Evolutionary conservation across 2,113 vertebrate species (phyloP).

Genomic region (Microtus pennsylvanicus): DNA sequence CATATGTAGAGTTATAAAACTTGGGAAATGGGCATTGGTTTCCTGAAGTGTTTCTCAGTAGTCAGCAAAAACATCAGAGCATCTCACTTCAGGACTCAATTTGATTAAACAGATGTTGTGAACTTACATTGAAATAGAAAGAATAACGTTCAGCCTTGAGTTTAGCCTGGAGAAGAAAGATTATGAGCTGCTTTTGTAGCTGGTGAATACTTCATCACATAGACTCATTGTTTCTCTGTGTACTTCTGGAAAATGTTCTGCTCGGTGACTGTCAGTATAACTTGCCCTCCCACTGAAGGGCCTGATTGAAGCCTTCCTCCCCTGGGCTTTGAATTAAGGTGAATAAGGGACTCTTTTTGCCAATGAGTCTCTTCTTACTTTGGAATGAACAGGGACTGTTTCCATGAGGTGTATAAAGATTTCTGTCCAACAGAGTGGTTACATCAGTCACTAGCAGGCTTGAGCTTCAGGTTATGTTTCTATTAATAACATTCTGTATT

Average conservation of each 20-base stretch:
- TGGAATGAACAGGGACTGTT: background rate
- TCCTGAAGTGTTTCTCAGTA: background rate
- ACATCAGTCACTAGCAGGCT: background rate
- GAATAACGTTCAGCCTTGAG: background rate
- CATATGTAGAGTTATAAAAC: background rate
- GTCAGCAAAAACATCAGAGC: background rate
- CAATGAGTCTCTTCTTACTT: background rate
- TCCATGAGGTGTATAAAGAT: background rate
- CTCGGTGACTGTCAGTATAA: no score
- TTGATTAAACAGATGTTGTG: background rate
- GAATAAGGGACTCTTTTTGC: background rate
- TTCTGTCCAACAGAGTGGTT: constrained; percentile 10
- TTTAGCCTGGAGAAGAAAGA: background rate
- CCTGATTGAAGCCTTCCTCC: background rate
- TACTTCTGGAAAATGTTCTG: background rate
- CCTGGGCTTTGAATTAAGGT: background rate
- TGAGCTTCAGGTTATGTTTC: constrained; percentile 26
- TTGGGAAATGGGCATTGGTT: background rate
- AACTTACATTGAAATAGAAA: background rate
- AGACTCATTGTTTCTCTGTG: background rate
- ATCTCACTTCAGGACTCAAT: background rate
- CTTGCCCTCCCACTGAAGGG: background rate
- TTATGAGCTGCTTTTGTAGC: background rate
- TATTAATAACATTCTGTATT: constrained; percentile 30
- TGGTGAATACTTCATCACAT: background rate